Conservation (phyloP, 2,888 invertebrate genomes). For the Tribolium freemani region DNA sequence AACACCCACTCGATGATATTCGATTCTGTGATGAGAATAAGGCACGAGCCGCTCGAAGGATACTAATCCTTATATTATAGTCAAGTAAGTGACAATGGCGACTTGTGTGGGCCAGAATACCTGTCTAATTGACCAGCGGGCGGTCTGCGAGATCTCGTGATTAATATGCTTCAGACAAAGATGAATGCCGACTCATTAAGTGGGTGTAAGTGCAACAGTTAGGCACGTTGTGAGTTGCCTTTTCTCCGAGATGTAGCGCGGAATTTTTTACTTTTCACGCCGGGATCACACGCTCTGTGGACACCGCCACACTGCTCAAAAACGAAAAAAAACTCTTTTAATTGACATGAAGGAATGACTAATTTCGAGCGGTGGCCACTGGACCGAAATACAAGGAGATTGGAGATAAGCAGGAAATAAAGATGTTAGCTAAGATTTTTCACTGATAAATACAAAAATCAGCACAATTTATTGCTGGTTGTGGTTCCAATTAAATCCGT, state of each 20-base stretch:
- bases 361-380: not conserved
- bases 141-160: slow-evolving; percentile 52
- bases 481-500: not conserved
- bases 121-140: slow-evolving; percentile 64
- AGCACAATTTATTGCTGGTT: too few relatives aligned
- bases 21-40: slow-evolving; percentile 24
- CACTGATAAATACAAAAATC: too few relatives aligned
- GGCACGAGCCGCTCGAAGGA: slow-evolving; percentile 39
- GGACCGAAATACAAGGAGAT: not conserved
- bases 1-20: slow-evolving; percentile 35
- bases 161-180: slow-evolving; percentile 51
- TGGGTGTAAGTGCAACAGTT: slow-evolving; percentile 40
- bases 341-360: not conserved
- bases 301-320: not conserved
- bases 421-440: too few relatives aligned
- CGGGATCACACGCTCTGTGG: not conserved
- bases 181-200: slow-evolving; percentile 40
- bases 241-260: not conserved
- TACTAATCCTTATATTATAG: slow-evolving; percentile 42
- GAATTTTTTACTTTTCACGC: too few relatives aligned
- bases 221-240: not conserved
- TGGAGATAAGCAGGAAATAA: too few relatives aligned
- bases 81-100: slow-evolving; percentile 59
- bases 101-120: slow-evolving; percentile 65
- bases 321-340: not conserved